Base-by-base conservation (phyloP, 1,140 invertebrate species). In the Drosophila bocqueti region DNA sequence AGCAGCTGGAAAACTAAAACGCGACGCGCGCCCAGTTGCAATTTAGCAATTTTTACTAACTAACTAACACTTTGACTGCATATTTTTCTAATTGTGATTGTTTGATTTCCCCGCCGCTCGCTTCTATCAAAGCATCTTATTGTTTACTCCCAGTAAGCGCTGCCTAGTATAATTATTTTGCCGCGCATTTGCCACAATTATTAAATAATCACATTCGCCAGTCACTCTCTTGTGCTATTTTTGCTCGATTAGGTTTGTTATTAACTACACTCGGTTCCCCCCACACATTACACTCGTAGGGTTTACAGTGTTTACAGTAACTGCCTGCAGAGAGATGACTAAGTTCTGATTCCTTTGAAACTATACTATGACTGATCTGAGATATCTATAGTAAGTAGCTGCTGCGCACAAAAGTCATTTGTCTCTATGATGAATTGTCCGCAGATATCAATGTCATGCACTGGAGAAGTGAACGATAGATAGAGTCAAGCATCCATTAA, bases 131-230 rank as follows among this genome's bases (percentile, higher is more conserved):
- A 59, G 54, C 50, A 49, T 62, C 67, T 75, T 62, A 76, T 87
- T 79, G 76, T 73, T 83, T 80, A 66, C 73, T 76, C 47, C 52
- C 13, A 38, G 45, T 46, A 34, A 36, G 34, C 52, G 52, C 7
- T 55, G 34, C 21, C 52, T 82, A 60, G 49, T 80, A 75, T 81
- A 75, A 87, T 89, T 87, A 89, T 89, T 76, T 81, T 89, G 69
- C 81, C 84, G 81, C 85, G 77, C 77, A 89, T 89, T 83, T 87
- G 77, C 81, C 84, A 87, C 84, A 89, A 89, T 90, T 89, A 90
- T 89, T 89, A 79, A 89, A 89, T 89, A 89, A 89, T 89, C 84
- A 64, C 81, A 89, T 81, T 84, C 80, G 76, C 83, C 66, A 67
- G 71, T 77, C 68, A 65, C 65, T 89, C 72, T 89, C 55, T 69